phyloP scores from a whole-genome alignment of 2,888 invertebrate species.

The Drosophila neonasuta region DNA sequence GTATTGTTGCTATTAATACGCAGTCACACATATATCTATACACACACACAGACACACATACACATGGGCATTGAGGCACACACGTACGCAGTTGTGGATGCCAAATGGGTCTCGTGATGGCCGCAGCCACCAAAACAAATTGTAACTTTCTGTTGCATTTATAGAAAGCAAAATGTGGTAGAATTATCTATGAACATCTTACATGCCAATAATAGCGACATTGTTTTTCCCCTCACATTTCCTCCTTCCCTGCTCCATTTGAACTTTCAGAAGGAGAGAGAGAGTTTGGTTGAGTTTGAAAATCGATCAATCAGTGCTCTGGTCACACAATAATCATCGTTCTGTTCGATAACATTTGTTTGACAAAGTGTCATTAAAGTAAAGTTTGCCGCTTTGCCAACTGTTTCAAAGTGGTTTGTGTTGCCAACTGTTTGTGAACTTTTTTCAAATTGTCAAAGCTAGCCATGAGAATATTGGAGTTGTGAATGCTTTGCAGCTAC shows the following conservation, averaged over 20 bases:
- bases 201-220: conserved; percentile 9
- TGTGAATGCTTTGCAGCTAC: not conserved
- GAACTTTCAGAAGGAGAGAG: not conserved
- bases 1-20: conserved; percentile 71
- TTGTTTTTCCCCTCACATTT: not conserved
- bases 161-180: conserved; percentile 24
- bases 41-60: conserved; percentile 5
- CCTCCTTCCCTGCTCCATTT: not conserved
- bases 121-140: conserved; percentile 52
- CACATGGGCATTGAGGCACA: not conserved
- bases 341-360: not conserved
- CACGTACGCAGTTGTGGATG: conserved; percentile 29
- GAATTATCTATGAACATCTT: conserved; percentile 14
- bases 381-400: not conserved
- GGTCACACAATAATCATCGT: not conserved
- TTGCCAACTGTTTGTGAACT: not conserved
- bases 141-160: conserved; percentile 36
- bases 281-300: not conserved
- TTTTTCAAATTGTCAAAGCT: not conserved
- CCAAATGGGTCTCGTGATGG: conserved; percentile 66
- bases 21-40: conserved; percentile 35
- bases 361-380: no score
- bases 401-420: not conserved
- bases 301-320: not conserved
- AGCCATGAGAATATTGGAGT: not conserved